These are phyloP conservation scores for Cyanoderma ruficeps DNA, from an alignment of 2,113 vertebrate species.

Conservation along the genomic window DNA sequence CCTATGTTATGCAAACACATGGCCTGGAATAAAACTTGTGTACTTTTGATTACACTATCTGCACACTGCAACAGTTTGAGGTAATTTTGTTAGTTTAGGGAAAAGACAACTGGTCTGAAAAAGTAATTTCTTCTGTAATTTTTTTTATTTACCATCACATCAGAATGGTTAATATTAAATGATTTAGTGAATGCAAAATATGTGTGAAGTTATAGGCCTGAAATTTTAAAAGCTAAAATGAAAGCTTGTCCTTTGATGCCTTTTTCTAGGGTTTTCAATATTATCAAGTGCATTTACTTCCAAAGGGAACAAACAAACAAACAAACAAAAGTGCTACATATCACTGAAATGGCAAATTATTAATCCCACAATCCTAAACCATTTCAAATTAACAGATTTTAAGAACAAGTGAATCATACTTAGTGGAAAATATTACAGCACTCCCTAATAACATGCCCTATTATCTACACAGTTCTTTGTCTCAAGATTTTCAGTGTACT, in stretches of 20 bases:
- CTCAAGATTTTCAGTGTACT: background rate
- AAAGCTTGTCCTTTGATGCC: background rate
- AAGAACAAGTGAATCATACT: background rate
- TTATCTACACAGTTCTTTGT: background rate
- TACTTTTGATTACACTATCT: background rate
- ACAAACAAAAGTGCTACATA: background rate
- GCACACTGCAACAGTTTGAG: background rate
- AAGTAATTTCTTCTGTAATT: background rate
- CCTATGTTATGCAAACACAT: rapidly evolving
- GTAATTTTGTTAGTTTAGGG: background rate
- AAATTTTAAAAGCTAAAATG: background rate
- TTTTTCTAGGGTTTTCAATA: background rate
- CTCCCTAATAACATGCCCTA: background rate
- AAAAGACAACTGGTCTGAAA: background rate
- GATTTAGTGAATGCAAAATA: background rate
- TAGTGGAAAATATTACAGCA: background rate
- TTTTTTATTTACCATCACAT: background rate
- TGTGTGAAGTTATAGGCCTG: background rate
- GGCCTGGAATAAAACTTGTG: background rate
- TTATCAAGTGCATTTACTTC: background rate
- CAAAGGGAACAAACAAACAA: background rate
- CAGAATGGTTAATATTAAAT: background rate
- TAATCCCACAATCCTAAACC: background rate
- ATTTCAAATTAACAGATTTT: background rate
- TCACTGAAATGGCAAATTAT: background rate